phyloP scores from a whole-genome alignment of 1,140 invertebrate species.

The Brachionus plicatilis region DNA sequence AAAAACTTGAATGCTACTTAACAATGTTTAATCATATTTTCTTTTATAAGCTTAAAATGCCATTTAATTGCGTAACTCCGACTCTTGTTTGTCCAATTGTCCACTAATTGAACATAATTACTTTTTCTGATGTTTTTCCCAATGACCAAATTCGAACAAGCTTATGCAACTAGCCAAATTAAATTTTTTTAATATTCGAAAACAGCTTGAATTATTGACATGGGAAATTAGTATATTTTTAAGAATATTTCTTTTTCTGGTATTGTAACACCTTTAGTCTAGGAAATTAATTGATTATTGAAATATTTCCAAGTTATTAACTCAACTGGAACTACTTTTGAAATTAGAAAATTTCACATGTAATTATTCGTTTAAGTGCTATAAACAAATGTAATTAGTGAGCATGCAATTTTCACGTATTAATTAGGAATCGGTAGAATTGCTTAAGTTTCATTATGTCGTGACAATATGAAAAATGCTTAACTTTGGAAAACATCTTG shows the following conservation, averaged over 20 bases:
- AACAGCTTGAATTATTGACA: neutral
- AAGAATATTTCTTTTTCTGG: neutral
- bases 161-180: neutral
- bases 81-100: neutral
- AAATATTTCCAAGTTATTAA: neutral
- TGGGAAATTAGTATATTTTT: neutral
- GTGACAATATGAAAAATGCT: neutral
- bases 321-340: neutral
- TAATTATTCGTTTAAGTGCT: neutral
- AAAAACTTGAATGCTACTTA: neutral
- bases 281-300: neutral
- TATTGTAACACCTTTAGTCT: neutral
- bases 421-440: neutral
- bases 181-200: neutral
- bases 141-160: neutral
- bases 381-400: neutral
- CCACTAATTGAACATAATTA: neutral
- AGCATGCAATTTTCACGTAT: neutral
- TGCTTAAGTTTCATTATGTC: neutral
- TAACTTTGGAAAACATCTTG: neutral
- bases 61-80: neutral
- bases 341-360: neutral
- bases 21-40: conserved; percentile 2
- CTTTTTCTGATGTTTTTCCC: neutral
- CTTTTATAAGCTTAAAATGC: neutral